phyloP scores from a whole-genome alignment of 1,140 invertebrate genomes.

The Pseudomyrmex dendroicus region DNA sequence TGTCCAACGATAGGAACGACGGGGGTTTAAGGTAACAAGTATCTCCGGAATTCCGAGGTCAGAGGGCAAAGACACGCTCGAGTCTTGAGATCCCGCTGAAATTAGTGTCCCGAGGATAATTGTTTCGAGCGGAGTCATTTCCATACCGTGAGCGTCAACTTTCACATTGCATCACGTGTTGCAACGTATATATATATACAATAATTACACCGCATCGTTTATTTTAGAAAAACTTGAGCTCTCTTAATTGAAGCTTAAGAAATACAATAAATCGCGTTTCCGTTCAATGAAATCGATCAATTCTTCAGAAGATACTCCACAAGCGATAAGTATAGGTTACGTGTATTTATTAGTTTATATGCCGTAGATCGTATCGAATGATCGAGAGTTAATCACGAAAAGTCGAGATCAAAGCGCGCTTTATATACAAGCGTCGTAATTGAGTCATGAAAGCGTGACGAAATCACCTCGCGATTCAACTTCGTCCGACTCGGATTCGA shows the following conservation, averaged over 20 bases:
- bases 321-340: background rate
- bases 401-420: constrained; percentile 29
- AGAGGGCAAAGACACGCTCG: constrained; percentile 30
- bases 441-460: constrained; percentile 50
- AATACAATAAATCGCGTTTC: constrained; percentile 8
- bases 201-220: background rate
- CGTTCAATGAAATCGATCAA: constrained; percentile 14
- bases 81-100: constrained; percentile 49
- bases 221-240: constrained; percentile 4
- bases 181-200: background rate
- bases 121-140: constrained; percentile 43
- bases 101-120: constrained; percentile 36
- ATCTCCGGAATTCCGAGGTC: constrained; percentile 53
- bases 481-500: constrained; percentile 5
- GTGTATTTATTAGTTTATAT: constrained; percentile 7
- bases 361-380: constrained; percentile 37
- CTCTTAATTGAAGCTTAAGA: background rate
- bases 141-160: background rate
- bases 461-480: constrained; percentile 32
- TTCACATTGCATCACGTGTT: background rate
- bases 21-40: constrained; percentile 54
- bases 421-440: constrained; percentile 29
- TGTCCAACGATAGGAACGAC: constrained; percentile 53
- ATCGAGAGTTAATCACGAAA: constrained; percentile 7
- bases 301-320: background rate